These are phyloP conservation scores for Xestia xanthographa DNA, from an alignment of 2,888 invertebrate species.

Conservation along the genomic window DNA sequence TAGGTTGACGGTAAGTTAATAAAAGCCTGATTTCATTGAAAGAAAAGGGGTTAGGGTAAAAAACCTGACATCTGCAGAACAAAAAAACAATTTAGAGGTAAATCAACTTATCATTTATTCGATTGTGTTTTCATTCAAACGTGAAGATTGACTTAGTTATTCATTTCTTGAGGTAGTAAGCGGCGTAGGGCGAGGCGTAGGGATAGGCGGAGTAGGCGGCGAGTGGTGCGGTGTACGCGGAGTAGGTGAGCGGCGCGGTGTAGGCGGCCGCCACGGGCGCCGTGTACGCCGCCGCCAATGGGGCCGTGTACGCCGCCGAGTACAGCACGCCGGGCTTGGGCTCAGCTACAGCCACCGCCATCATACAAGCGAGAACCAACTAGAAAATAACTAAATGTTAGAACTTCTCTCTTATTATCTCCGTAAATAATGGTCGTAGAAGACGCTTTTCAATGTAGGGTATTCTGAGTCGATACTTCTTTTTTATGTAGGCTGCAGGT, in stretches of 20 bases:
- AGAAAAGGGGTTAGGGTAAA: neutral
- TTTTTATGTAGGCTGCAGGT: neutral
- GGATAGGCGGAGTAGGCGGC: conserved; percentile 75
- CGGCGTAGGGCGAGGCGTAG: conserved; percentile 75
- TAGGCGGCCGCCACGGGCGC: conserved; percentile 71
- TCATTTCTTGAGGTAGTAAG: conserved; percentile 68
- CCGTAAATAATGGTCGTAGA: neutral
- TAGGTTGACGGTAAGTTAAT: neutral
- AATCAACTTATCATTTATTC: conserved; percentile 28
- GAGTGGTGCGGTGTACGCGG: conserved; percentile 74
- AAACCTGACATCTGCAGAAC: neutral
- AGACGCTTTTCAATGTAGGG: neutral
- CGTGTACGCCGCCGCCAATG: conserved; percentile 64
- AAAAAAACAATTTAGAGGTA: conserved; percentile 7
- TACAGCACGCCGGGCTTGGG: conserved; percentile 73
- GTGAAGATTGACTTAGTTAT: conserved; percentile 3
- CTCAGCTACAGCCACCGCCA: conserved; percentile 71
- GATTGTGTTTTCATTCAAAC: neutral
- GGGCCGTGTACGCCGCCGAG: conserved; percentile 72
- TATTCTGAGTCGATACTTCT: neutral
- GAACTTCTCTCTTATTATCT: neutral
- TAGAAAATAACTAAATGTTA: conserved; percentile 66
- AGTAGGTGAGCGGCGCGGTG: conserved; percentile 79
- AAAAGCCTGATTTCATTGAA: neutral
- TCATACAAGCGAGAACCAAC: conserved; percentile 80